Conservation (phyloP, 2,113 vertebrate genomes). For the Stegostoma tigrinum region DNA sequence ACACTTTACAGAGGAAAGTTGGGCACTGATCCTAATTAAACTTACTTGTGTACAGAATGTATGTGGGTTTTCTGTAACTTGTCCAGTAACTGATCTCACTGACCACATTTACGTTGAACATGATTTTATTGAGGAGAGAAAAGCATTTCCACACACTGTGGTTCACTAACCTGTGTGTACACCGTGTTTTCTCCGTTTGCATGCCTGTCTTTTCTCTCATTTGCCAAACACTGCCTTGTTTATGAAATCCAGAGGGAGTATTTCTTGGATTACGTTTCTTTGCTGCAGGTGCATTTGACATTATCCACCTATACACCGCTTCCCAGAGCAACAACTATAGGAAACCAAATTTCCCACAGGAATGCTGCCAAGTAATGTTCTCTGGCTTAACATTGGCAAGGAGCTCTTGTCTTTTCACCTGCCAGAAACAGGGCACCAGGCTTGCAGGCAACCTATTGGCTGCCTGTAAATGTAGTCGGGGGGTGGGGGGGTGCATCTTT, state of each 20-base stretch:
- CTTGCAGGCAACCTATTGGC: background rate
- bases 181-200: background rate
- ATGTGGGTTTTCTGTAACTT: constrained; percentile 25
- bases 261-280: background rate
- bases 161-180: background rate
- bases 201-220: background rate
- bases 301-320: background rate
- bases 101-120: background rate
- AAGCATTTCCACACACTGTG: background rate
- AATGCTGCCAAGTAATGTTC: background rate
- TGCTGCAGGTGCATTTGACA: background rate
- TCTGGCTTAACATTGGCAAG: background rate
- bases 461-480: background rate
- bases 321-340: background rate
- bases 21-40: constrained; percentile 7
- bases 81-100: background rate
- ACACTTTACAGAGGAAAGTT: background rate
- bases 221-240: background rate
- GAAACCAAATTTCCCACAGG: constrained; percentile 7
- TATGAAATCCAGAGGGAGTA: background rate
- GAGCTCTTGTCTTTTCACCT: background rate
- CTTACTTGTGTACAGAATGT: background rate
- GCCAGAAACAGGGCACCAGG: background rate
- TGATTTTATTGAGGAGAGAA: background rate
- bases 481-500: background rate